Evolutionary conservation across 2,797 vertebrate genomes (phyloP), one percentile per base, ranked within the genome.

Genomic region (Gambelia wislizenii): DNA sequence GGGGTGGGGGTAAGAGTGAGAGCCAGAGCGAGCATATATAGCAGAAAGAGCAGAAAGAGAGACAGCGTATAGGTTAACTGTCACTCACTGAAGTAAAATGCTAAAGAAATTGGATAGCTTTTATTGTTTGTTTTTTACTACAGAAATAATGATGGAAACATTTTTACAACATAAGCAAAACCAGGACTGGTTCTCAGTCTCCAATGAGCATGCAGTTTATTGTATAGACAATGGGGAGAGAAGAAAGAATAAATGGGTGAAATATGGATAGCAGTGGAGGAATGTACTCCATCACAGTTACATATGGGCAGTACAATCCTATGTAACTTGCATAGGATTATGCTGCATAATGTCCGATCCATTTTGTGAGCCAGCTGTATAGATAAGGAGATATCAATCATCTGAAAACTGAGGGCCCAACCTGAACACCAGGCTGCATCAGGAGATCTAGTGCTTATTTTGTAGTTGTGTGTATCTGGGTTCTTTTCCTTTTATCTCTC

Each of bases 41-140:
- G n/a, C n/a, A n/a, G n/a, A n/a, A n/a, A n/a, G n/a, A n/a, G n/a
- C n/a, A n/a, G n/a, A n/a, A n/a, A n/a, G n/a, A n/a, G n/a, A n/a
- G n/a, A n/a, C n/a, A n/a, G n/a, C n/a, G n/a, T n/a, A n/a, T 94
- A 95, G 93, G 91, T 44, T 86, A 94, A 89, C 83, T 94, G 90
- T 86, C 92, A 5, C 83, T 6, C 91, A 6, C 76, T 2, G 78
- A 86, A 90, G 7, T 18, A 78, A 87, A 61, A 74, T 88, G 79
- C 92, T 92, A 84, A 89, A 83, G 49, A 94, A 88, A 59, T 12
- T 92, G 87, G 52, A 52, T 59, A 93, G 91, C 36, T 92, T 76
- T 85, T 85, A 54, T 90, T 33, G 27, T 30, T 64, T 64, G 91
- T 93, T 54, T 87, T 81, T 78, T 27, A 22, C 2, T 67, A 67